Evolutionary conservation across 2,797 vertebrate species (phyloP), one percentile per base, ranked within the genome.

Genomic region (Loriculus beryllinus): DNA sequence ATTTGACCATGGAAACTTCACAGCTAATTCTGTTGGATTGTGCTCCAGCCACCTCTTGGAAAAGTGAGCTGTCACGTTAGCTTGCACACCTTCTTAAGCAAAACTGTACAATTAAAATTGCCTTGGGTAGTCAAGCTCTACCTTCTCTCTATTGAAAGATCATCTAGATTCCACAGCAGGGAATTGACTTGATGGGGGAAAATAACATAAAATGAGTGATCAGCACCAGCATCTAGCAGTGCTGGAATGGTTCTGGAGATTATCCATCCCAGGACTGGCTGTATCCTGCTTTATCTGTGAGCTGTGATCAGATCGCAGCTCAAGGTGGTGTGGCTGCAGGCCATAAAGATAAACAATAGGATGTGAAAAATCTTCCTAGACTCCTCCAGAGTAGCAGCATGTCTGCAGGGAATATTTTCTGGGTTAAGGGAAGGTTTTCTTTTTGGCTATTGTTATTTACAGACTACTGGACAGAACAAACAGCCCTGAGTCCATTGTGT

Each of bases 101-200:
- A 72, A 82, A 4, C 2, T n/a, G 3, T 33, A 48, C 33, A 10
- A 57, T 31, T 69, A 35, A 86, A 93, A 75, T 37, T 60, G 2
- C 7, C 91, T 95, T 77, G 26, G 5, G 9, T 90, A 28, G 4
- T 11, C 39, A 71, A 48, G 6, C 7, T 82, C n/a, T 82, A 26
- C 6, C 33, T 7, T 48, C 26, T 19, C 7, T 40, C 0, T 52
- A n/a, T 8, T 29, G 35, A 77, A 68, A 54, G 56, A 39, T 48
- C 17, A 22, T 85, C 25, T 28, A 54, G 23, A 33, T 51, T 17
- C 29, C 20, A 54, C 23, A 14, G 35, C 12, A 5, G 7, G 5
- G 19, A 3, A 28, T 1, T 65, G 39, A 6, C 7, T 14, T 45
- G 7, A 23, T 14, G 6, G 7, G 12, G 7, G 2, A 0, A 18